phyloP scores from a whole-genome alignment of 2,797 vertebrate genomes.

The Neomorphus geoffroyi region DNA sequence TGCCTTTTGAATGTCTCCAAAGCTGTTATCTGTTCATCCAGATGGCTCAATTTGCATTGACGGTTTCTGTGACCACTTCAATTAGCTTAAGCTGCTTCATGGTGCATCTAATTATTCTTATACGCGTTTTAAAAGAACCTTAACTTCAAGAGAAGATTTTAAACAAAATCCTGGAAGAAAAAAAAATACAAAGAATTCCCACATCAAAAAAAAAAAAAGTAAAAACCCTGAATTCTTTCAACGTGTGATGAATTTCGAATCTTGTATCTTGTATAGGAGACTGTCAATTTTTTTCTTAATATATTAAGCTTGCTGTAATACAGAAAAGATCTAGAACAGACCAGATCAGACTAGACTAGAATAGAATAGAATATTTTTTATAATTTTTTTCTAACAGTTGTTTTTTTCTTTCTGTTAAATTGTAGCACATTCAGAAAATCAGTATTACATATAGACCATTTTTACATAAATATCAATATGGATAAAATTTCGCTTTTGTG shows the following conservation, averaged over 20 bases:
- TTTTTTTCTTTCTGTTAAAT: not conserved
- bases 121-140: not conserved
- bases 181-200: not conserved
- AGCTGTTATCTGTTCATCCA: conserved; percentile 65
- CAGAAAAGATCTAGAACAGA: not conserved
- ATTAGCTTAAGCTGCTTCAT: conserved; percentile 54
- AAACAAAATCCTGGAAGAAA: not conserved
- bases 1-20: conserved; percentile 58
- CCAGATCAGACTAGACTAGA: not conserved
- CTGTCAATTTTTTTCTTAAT: no score
- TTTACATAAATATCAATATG: not conserved
- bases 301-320: not conserved
- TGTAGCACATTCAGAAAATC: not conserved
- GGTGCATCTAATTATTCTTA: conserved; percentile 40
- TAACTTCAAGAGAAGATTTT: conserved; percentile 29
- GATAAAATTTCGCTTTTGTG: not conserved
- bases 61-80: conserved; percentile 62
- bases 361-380: not conserved
- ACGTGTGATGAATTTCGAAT: not conserved
- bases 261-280: no score
- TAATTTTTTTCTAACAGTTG: not conserved
- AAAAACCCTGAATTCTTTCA: rapidly evolving
- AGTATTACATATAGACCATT: not conserved
- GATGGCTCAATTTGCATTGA: conserved; percentile 61
- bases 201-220: not conserved